Evolutionary conservation across 2,888 invertebrate genomes (phyloP).

Genomic region (Drosophila anceps): DNA sequence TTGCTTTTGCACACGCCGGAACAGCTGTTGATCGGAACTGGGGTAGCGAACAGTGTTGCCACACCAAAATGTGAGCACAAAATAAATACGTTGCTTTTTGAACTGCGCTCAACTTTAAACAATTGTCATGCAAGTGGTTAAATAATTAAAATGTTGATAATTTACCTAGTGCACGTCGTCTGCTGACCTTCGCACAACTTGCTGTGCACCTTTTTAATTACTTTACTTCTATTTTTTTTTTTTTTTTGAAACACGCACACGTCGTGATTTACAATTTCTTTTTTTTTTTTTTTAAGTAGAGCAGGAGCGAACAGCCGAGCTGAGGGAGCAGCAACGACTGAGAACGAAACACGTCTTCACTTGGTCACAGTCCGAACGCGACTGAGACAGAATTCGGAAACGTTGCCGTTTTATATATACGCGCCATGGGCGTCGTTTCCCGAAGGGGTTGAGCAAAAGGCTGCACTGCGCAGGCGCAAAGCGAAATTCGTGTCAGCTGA

Average conservation of each 20-base stretch:
- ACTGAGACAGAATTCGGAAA: slow-evolving; percentile 64
- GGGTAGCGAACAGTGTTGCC: slow-evolving; percentile 59
- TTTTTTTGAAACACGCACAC: slow-evolving; percentile 56
- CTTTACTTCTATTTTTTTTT: slow-evolving; percentile 31
- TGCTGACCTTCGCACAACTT: slow-evolving; percentile 43
- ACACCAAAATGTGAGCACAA: slow-evolving; percentile 18
- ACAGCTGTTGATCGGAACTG: slow-evolving; percentile 71
- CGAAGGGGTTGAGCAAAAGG: slow-evolving; percentile 31
- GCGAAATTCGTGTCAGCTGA: slow-evolving; percentile 69
- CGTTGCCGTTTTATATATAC: slow-evolving; percentile 52
- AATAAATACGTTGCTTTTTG: slow-evolving; percentile 24
- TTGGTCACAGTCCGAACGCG: slow-evolving; percentile 70
- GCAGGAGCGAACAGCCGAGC: slow-evolving; percentile 25
- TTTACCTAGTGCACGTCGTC: slow-evolving; percentile 36
- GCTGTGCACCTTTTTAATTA: slow-evolving; percentile 58
- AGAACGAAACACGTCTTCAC: slow-evolving; percentile 47
- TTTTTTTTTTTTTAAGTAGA: slow-evolving; percentile 25
- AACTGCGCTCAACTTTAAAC: slow-evolving; percentile 8
- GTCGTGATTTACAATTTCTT: slow-evolving; percentile 43
- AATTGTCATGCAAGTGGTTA: slow-evolving; percentile 4
- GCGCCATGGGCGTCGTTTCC: slow-evolving; percentile 20
- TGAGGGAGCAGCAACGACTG: neutral
- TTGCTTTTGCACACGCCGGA: slow-evolving; percentile 32
- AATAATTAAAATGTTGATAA: slow-evolving; percentile 17
- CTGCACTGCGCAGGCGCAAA: slow-evolving; percentile 68